phyloP scores from a whole-genome alignment of 2,888 invertebrate species.

The Eugnorisma glareosa region DNA sequence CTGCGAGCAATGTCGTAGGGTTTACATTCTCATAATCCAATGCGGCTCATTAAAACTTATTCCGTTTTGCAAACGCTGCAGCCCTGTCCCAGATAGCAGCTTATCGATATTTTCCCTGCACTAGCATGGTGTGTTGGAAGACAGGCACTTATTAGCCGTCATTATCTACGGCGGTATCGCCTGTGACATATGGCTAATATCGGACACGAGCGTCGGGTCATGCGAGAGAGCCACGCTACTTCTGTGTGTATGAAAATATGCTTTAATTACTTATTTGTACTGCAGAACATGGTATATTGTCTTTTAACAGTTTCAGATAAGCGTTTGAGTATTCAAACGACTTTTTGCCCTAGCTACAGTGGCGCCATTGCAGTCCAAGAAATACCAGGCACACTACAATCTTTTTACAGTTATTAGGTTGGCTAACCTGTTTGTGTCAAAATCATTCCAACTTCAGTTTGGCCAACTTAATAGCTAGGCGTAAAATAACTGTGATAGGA shows the following conservation, averaged over 20 bases:
- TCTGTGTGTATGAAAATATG: constrained; percentile 76
- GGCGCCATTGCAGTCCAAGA: constrained; percentile 42
- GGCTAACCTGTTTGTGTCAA: neutral
- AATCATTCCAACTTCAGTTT: neutral
- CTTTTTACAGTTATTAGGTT: neutral
- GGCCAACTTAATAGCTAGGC: too few species aligned
- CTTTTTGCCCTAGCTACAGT: neutral
- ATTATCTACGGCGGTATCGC: constrained; percentile 88
- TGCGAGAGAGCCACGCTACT: constrained; percentile 83
- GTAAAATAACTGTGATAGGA: too few species aligned
- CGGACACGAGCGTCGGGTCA: constrained; percentile 81
- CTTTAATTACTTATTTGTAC: constrained; percentile 84
- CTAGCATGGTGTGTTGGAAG: constrained; percentile 83
- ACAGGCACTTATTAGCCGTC: constrained; percentile 89
- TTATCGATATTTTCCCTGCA: constrained; percentile 71
- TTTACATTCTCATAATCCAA: neutral
- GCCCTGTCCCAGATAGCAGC: constrained; percentile 19
- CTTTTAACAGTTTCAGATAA: neutral
- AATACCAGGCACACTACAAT: constrained; percentile 18
- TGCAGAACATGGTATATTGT: constrained; percentile 49
- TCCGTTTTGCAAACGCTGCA: neutral
- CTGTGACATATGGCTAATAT: constrained; percentile 89
- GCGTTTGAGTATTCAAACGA: constrained; percentile 9
- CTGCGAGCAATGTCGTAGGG: too few species aligned
- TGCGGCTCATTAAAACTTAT: neutral